These are phyloP conservation scores for Lottia gigantea DNA, from an alignment of 2,888 invertebrate species.

Conservation along the genomic window DNA sequence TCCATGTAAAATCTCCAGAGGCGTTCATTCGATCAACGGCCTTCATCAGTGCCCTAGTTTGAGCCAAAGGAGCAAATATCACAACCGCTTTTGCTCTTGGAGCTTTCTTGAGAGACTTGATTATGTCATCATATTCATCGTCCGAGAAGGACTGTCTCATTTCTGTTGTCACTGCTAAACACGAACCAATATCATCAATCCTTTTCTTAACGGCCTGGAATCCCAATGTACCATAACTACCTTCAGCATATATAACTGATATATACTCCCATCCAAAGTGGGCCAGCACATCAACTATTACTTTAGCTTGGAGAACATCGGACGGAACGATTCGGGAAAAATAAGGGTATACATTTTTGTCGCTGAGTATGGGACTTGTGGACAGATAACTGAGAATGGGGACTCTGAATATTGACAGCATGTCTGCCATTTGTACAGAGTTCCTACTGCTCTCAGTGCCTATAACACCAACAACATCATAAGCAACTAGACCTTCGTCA, in stretches of 20 bases:
- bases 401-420: constrained; percentile 36
- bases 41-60: constrained; percentile 28
- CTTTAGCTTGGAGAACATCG: constrained; percentile 36
- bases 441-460: constrained; percentile 41
- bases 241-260: constrained; percentile 37
- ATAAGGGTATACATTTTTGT: constrained; percentile 34
- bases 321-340: constrained; percentile 41
- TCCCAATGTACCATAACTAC: constrained; percentile 37
- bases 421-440: constrained; percentile 37
- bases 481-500: background rate
- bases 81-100: constrained; percentile 33
- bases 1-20: constrained; percentile 37
- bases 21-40: constrained; percentile 26
- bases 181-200: constrained; percentile 26
- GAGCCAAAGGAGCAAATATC: constrained; percentile 26
- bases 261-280: constrained; percentile 43
- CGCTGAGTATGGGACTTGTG: constrained; percentile 34
- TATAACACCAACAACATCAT: constrained; percentile 38
- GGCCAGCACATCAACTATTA: constrained; percentile 34
- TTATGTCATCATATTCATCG: constrained; percentile 30
- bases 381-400: constrained; percentile 45
- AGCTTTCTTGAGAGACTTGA: constrained; percentile 19
- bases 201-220: constrained; percentile 20
- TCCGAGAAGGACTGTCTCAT: constrained; percentile 26
- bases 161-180: constrained; percentile 29